Evolutionary conservation across 2,888 invertebrate species (phyloP).

Genomic region (Isoperla grammatica): DNA sequence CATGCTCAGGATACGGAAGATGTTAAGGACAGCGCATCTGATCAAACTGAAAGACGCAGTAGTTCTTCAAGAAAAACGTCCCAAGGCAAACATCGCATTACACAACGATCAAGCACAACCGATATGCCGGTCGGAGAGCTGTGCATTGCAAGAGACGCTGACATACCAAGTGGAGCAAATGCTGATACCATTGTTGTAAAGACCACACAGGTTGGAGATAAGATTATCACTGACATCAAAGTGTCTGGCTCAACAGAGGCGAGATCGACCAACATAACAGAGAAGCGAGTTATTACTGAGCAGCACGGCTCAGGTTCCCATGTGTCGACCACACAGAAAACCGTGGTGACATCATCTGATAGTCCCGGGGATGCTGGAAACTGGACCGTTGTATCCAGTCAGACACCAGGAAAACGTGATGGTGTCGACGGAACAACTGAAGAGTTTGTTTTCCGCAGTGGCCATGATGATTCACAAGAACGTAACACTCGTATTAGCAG

Average conservation of each 20-base stretch:
- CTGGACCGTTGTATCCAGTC: constrained; percentile 34
- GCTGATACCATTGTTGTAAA: constrained; percentile 3
- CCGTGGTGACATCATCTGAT: constrained; percentile 31
- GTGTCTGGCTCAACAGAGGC: not conserved
- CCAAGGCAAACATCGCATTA: constrained; percentile 3
- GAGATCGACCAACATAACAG: constrained; percentile 38
- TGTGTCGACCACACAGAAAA: constrained; percentile 32
- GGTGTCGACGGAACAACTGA: constrained; percentile 44
- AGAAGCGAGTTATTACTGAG: constrained; percentile 59
- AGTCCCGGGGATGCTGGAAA: constrained; percentile 34
- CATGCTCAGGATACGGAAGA: not conserved
- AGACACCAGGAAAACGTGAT: not conserved
- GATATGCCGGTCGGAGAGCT: constrained; percentile 12
- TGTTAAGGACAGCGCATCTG: too few relatives aligned
- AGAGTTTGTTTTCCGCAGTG: constrained; percentile 35
- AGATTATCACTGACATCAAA: not conserved
- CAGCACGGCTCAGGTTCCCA: constrained; percentile 51
- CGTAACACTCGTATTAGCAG: too few relatives aligned
- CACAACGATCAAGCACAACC: constrained; percentile 14
- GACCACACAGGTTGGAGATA: not conserved
- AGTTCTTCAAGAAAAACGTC: constrained; percentile 5
- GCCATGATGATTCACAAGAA: too few relatives aligned
- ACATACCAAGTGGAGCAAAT: not conserved
- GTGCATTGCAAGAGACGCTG: not conserved
- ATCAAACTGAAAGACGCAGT: not conserved